These are phyloP conservation scores for Nemotelus pantherinus DNA, from an alignment of 2,888 invertebrate species.

Conservation along the genomic window DNA sequence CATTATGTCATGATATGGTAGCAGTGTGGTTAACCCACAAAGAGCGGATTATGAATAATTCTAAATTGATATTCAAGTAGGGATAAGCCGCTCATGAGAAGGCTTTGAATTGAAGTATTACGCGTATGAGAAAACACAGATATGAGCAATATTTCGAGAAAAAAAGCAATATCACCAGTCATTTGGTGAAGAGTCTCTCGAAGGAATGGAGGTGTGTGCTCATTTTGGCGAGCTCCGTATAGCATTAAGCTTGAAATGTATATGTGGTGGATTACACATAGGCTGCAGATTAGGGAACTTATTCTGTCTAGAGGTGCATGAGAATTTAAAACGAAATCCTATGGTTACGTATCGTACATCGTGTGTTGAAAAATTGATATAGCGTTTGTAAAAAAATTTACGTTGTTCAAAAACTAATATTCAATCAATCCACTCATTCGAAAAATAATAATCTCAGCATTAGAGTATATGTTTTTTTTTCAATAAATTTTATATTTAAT, in stretches of 20 bases:
- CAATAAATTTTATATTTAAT: no score
- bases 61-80: constrained; percentile 43
- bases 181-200: neutral
- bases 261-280: constrained; percentile 18
- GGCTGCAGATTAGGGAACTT: neutral
- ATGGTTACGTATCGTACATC: neutral
- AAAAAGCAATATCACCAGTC: neutral
- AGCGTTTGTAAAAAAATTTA: no score
- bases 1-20: neutral
- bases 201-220: constrained; percentile 23
- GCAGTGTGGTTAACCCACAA: neutral
- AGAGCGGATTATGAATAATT: constrained; percentile 42
- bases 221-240: constrained; percentile 14
- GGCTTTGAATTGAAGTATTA: neutral
- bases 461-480: no score
- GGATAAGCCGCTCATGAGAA: constrained; percentile 21
- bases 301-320: constrained; percentile 3
- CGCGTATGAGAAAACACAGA: neutral
- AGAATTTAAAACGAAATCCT: neutral
- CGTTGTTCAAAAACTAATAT: no score
- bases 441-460: no score
- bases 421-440: no score
- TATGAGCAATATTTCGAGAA: neutral
- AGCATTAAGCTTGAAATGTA: constrained; percentile 23
- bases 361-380: neutral